Evolutionary conservation across 2,797 vertebrate species (phyloP).

Genomic region (Lepus oiostolus): DNA sequence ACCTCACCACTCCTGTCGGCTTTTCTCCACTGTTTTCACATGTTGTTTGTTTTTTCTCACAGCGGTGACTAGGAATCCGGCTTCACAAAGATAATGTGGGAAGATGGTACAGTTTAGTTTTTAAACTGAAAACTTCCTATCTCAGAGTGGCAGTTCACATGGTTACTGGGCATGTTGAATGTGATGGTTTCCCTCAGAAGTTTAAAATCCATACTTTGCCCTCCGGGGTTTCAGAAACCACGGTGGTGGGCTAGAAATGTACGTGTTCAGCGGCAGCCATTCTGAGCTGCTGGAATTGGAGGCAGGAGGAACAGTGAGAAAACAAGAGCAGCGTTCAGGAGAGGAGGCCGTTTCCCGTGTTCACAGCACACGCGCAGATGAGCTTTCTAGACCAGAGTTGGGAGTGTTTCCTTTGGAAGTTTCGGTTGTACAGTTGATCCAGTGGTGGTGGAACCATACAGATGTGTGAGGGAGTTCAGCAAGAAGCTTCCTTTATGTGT

Average conservation of each 20-base stretch:
- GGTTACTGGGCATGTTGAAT: background rate
- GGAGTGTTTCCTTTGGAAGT: background rate
- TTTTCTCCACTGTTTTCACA: background rate
- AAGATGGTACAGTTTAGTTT: background rate
- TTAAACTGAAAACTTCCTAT: background rate
- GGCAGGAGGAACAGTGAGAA: background rate
- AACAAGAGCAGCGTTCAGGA: background rate
- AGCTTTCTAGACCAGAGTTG: background rate
- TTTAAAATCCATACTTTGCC: background rate
- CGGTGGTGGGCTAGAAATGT: too few relatives aligned
- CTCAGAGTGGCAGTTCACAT: background rate
- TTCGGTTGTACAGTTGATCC: background rate
- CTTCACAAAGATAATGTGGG: background rate
- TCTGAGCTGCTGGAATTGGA: background rate
- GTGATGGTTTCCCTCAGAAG: background rate
- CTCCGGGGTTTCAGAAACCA: background rate
- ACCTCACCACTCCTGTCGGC: background rate
- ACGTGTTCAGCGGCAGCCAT: background rate
- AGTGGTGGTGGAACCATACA: background rate
- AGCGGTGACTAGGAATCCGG: background rate
- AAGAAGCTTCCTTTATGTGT: background rate
- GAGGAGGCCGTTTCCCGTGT: accelerated
- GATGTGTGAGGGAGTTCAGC: background rate
- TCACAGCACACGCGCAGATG: background rate
- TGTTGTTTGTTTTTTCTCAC: background rate